Evolutionary conservation across 1,140 invertebrate genomes (phyloP).

Genomic region (Lordiphosa stackelbergi): DNA sequence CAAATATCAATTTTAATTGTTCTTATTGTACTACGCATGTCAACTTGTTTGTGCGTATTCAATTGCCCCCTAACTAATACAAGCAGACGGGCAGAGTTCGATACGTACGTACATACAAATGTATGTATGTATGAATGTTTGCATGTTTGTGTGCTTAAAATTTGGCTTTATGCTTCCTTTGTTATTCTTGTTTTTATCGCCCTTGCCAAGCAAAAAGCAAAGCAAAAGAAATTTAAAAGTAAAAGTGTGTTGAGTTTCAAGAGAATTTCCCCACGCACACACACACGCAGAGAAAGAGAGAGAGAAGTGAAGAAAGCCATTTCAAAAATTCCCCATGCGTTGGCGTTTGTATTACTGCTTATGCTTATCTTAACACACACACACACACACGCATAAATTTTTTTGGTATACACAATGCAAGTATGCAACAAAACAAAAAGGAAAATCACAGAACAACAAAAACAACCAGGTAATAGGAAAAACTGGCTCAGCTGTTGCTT

Average conservation of each 20-base stretch:
- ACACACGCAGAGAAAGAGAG: constrained; percentile 6
- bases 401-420: constrained; percentile 63
- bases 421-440: constrained; percentile 34
- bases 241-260: constrained; percentile 71
- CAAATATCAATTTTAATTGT: constrained; percentile 73
- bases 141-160: constrained; percentile 29
- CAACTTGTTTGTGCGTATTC: constrained; percentile 67
- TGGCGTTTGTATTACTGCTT: constrained; percentile 39
- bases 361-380: constrained; percentile 54
- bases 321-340: constrained; percentile 68
- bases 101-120: background rate
- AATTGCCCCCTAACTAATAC: constrained; percentile 45
- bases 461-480: background rate
- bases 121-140: background rate
- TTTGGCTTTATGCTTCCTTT: constrained; percentile 56
- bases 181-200: constrained; percentile 63
- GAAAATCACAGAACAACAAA: constrained; percentile 17
- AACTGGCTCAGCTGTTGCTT: constrained; percentile 44
- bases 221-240: constrained; percentile 50
- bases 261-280: constrained; percentile 46
- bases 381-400: constrained; percentile 14
- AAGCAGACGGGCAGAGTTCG: constrained; percentile 1
- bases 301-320: constrained; percentile 23
- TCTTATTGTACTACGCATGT: constrained; percentile 73
- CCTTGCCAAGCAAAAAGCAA: constrained; percentile 29